Base-by-base conservation (phyloP, 1,140 invertebrate species). In the Drosophila sulfurigaster region DNA sequence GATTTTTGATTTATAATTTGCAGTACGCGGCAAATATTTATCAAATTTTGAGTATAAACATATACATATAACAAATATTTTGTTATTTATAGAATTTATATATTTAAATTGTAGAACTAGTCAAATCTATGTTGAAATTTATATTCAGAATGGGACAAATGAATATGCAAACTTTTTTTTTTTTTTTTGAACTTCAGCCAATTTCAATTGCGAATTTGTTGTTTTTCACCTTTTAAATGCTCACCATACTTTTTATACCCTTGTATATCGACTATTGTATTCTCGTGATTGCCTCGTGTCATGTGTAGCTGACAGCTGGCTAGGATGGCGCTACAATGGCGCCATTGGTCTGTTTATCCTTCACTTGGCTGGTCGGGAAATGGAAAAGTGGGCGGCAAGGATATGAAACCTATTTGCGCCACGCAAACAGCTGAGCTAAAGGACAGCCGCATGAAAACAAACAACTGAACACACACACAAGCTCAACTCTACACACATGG, bases 371-470 rank as follows among this genome's bases (percentile, higher is more conserved):
- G 51, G 41, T 59, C n/a, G 51, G 43, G 46, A 59, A 16, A 32
- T 20, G 8, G 8, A 32, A 16, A 45, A 57, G 43, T 62, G 43
- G 15, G 16, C 49, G n/a, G 60, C 56, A 59, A 64, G 73, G 73
- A 75, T 78, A 68, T 77, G 11, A 72, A 65, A 73, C 73, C 43
- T 85, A 81, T 80, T 85, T 78, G 81, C 49, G 68, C 60, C 78
- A 83, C 68, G 81, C 82, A 70, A 82, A 88, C 83, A 87, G 79
- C 83, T 88, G 82, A 67, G 82, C 59, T 28, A 79, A 81, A 76
- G 68, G 70, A 79, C 65, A 73, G 45, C 65, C 52, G 63, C 80
- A 79, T 35, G 48, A 86, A 86, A 81, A 78, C 66, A 81, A 75
- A 75, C 67, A 78, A 81, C 15, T 35, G 13, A 66, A 51, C 41